Percentiles rank a stretch among this genome's conserved stretches.
phyloP scores from a whole-genome alignment of 1,140 invertebrate species.

The Drosophila neocordata region DNA sequence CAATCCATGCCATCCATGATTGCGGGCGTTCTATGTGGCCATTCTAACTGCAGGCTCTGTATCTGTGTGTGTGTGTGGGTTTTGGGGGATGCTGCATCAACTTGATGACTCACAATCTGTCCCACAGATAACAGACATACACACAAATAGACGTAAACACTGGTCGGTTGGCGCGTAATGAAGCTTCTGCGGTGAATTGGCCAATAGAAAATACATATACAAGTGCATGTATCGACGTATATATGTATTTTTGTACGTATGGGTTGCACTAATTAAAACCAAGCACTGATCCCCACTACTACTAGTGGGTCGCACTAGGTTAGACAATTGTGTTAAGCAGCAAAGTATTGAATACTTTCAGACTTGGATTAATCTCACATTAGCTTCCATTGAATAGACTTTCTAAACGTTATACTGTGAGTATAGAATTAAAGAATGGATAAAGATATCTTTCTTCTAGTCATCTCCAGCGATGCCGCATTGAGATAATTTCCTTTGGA shows the following conservation, averaged over 20 bases:
- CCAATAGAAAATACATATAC: slow-evolving; percentile 68
- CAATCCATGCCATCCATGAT: slow-evolving; percentile 24
- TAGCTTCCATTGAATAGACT: background rate
- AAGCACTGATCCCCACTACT: slow-evolving; percentile 49
- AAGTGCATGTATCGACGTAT: background rate
- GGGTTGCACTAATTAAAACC: slow-evolving; percentile 79
- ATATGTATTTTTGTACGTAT: slow-evolving; percentile 3
- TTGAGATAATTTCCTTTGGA: too few relatives aligned
- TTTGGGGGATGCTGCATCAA: slow-evolving; percentile 45
- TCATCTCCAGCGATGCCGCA: too few relatives aligned
- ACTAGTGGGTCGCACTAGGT: slow-evolving; percentile 31
- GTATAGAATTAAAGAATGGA: too few relatives aligned
- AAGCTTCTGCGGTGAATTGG: slow-evolving; percentile 79
- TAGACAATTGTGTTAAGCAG: slow-evolving; percentile 8
- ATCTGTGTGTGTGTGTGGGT: slow-evolving; percentile 49
- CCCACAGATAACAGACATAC: slow-evolving; percentile 41
- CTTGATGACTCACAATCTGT: slow-evolving; percentile 76
- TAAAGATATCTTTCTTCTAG: too few relatives aligned
- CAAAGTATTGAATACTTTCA: background rate
- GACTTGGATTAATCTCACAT: background rate
- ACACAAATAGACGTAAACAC: slow-evolving; percentile 33
- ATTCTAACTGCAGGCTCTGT: slow-evolving; percentile 38
- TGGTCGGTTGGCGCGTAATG: slow-evolving; percentile 46
- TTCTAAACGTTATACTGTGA: background rate
- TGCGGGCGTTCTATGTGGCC: slow-evolving; percentile 59